Conservation (phyloP, 2,797 vertebrate genomes). For the Mormyrops boulengeri region DNA sequence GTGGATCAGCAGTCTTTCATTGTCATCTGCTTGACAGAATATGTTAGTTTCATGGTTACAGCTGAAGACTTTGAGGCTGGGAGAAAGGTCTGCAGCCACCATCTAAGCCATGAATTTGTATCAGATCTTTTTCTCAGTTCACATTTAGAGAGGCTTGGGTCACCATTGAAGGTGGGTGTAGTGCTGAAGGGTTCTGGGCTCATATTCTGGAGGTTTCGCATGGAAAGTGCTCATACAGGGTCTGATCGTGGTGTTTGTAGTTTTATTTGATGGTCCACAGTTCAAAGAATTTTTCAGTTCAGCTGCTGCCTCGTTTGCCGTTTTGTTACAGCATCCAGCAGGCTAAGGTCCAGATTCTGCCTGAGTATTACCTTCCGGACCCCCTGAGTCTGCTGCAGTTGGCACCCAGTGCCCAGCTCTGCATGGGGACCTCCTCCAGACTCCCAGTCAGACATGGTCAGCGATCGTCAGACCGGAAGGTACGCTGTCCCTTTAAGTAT, state of each 20-base stretch:
- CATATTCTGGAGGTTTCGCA: neutral
- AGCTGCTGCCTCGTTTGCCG: neutral
- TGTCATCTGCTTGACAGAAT: neutral
- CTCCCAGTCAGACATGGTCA: constrained; percentile 35
- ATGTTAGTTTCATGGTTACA: neutral
- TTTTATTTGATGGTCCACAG: neutral
- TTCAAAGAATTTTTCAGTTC: neutral
- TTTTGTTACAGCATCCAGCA: constrained; percentile 74
- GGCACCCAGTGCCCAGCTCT: constrained; percentile 66
- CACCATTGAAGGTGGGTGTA: neutral
- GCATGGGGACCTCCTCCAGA: constrained; percentile 59
- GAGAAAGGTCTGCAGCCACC: neutral
- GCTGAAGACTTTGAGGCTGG: neutral
- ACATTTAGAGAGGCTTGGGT: neutral
- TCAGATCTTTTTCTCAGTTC: neutral
- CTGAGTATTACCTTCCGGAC: constrained; percentile 81
- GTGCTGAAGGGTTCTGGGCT: neutral
- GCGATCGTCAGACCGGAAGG: neutral
- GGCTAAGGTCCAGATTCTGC: constrained; percentile 94
- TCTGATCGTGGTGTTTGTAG: neutral
- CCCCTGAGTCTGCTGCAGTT: constrained; percentile 82
- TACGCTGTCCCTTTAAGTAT: neutral
- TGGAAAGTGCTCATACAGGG: neutral
- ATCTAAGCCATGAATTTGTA: neutral
- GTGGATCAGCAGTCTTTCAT: neutral